phyloP scores from a whole-genome alignment of 2,113 vertebrate species.

The Notarius quadriscutis region DNA sequence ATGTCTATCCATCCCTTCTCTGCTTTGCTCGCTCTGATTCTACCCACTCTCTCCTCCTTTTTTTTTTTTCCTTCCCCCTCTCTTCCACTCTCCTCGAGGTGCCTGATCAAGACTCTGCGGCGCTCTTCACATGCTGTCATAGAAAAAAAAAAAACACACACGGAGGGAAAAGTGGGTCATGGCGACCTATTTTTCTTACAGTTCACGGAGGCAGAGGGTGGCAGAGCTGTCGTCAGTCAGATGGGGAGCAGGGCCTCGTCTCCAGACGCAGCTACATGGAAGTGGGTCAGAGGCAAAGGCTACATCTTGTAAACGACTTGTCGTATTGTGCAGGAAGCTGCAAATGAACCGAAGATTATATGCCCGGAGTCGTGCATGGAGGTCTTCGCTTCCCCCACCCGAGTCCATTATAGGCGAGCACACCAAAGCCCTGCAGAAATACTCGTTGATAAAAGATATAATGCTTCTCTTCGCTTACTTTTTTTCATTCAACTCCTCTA shows the following conservation, averaged over 20 bases:
- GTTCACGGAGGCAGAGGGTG: constrained; percentile 78
- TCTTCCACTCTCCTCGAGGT: constrained; percentile 47
- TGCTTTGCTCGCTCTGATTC: constrained; percentile 59
- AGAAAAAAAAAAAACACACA: constrained; percentile 48
- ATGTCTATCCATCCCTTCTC: constrained; percentile 23
- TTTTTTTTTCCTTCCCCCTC: background rate
- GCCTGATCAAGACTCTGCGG: constrained; percentile 68
- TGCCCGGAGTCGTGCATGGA: constrained; percentile 66
- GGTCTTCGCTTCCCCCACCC: constrained; percentile 51
- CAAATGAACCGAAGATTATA: constrained; percentile 77
- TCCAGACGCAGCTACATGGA: constrained; percentile 71
- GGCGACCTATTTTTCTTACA: constrained; percentile 80
- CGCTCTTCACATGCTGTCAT: constrained; percentile 68
- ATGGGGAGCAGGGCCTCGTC: constrained; percentile 74
- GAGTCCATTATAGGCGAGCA: background rate
- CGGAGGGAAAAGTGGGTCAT: constrained; percentile 73
- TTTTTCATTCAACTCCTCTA: background rate
- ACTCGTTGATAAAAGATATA: constrained; percentile 5
- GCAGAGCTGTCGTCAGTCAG: constrained; percentile 74
- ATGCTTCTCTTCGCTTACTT: constrained; percentile 3
- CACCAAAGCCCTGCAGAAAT: constrained; percentile 23
- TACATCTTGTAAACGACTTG: constrained; percentile 75
- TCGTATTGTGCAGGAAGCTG: constrained; percentile 72
- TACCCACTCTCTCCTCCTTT: constrained; percentile 46
- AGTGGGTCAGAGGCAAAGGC: constrained; percentile 77